Percentiles rank a stretch among this genome's conserved stretches.
These are phyloP conservation scores for Petrocephalus microphthalmus DNA, from an alignment of 2,113 vertebrate genomes.

Conservation along the genomic window DNA sequence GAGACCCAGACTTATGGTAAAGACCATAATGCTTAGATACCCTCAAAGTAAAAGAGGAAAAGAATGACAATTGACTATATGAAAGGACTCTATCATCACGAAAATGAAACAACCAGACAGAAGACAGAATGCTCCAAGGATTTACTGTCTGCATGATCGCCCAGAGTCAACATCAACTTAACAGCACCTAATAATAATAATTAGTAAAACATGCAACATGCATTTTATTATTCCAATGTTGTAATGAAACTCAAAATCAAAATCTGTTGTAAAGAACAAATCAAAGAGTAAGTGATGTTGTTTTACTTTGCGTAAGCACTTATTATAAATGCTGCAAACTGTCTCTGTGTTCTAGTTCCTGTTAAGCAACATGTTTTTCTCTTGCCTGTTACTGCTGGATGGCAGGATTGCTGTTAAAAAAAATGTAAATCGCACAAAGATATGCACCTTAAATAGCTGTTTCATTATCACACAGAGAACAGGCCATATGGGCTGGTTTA, in stretches of 20 bases:
- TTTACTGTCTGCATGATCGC: neutral
- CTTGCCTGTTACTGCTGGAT: neutral
- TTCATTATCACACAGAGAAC: neutral
- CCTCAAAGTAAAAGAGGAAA: neutral
- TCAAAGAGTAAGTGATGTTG: neutral
- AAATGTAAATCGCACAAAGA: neutral
- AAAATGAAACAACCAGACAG: neutral
- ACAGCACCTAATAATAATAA: neutral
- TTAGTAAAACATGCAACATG: neutral
- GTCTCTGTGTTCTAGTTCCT: neutral
- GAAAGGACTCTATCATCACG: neutral
- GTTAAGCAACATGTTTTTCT: neutral
- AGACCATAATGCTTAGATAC: neutral
- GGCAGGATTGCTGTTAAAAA: neutral
- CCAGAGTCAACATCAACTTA: neutral
- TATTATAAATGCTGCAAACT: neutral
- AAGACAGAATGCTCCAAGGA: neutral
- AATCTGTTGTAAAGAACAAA: neutral
- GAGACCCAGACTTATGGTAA: neutral
- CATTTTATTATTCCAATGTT: neutral
- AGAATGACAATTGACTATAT: neutral
- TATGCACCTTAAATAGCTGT: constrained; percentile 1
- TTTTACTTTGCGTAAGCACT: neutral
- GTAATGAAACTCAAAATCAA: neutral
- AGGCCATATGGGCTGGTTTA: neutral